Evolutionary conservation across 2,888 invertebrate genomes (phyloP), one percentile per base, ranked within the genome.

Genomic region (Hydrotaea cyrtoneurina): DNA sequence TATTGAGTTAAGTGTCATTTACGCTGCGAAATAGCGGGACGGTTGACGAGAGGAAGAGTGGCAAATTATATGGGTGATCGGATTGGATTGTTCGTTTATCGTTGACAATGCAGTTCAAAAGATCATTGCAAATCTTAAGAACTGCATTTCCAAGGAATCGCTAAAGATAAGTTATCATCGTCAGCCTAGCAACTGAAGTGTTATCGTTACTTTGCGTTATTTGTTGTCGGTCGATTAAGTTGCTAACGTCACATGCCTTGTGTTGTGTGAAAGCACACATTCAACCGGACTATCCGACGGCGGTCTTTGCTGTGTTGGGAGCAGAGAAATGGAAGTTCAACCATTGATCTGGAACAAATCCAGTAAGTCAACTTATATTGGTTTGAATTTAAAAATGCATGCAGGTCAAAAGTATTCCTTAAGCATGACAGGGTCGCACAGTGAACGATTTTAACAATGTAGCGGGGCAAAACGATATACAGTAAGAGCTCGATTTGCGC

Each of bases 1-100:
- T 59, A 57, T 11, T 57, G 46, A 50, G 26, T 53, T 36, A 8
- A 59, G 71, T 31, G 50, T 39, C n/a, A 71, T 64, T 31, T 79
- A 31, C n/a, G 15, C 55, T 5, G 26, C 23, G 31, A 43, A 66
- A 39, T 66, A 11, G 66, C 7, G 50, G 50, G 50, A 50, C 62
- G n/a, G 23, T 4, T 39, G 39, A 39, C 3, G 31, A 31, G 39
- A 39, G 39, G 2, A 39, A 39, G 23, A 36, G 31, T 62, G n/a
- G 31, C 21, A 19, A n/a, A 39, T 36, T 23, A 62, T 13, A 21
- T 19, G 39, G 43, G 43, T 43, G 39, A 66, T 66, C 39, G 7
- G 11, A 39, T n/a, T 11, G 36, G 43, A 21, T 8, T 43, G 39
- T n/a, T 15, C 19, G 19, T 43, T 31, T 66, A 43, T 66, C 43